Conservation (phyloP, 2,888 invertebrate species). For the Urechis unicinctus region DNA sequence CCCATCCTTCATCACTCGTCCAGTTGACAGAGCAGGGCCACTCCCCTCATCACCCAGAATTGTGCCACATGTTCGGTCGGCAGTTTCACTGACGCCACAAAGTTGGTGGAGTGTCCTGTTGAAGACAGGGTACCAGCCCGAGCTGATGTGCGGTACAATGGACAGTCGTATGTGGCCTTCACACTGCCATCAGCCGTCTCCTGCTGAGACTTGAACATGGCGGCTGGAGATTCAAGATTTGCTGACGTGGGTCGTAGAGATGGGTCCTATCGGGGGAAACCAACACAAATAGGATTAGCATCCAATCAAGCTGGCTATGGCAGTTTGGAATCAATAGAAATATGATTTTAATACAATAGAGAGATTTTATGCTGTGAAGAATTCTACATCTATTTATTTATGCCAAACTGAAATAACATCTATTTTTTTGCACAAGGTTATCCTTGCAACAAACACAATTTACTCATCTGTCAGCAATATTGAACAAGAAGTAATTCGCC, state of each 20-base stretch:
- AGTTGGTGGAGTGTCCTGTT: slow-evolving; percentile 49
- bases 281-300: no score
- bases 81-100: slow-evolving; percentile 42
- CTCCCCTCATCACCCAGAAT: slow-evolving; percentile 47
- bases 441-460: no score
- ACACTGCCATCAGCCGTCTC: neutral
- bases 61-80: slow-evolving; percentile 33
- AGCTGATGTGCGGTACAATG: slow-evolving; percentile 46
- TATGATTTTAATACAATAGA: no score
- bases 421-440: no score
- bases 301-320: no score
- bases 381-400: no score
- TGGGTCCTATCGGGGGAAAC: slow-evolving; percentile 7
- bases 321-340: no score
- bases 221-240: slow-evolving; percentile 13
- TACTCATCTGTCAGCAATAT: no score
- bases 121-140: slow-evolving; percentile 47
- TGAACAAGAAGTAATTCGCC: no score
- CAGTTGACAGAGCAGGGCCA: slow-evolving; percentile 45
- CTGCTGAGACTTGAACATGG: slow-evolving; percentile 14
- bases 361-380: no score
- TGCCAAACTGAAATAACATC: no score
- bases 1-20: no score
- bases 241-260: neutral
- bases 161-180: slow-evolving; percentile 35